A percentile compares a stretch with the other conserved stretches of the same genome.
These are phyloP conservation scores for Lampris incognitus DNA, from an alignment of 2,113 vertebrate species.

Conservation along the genomic window DNA sequence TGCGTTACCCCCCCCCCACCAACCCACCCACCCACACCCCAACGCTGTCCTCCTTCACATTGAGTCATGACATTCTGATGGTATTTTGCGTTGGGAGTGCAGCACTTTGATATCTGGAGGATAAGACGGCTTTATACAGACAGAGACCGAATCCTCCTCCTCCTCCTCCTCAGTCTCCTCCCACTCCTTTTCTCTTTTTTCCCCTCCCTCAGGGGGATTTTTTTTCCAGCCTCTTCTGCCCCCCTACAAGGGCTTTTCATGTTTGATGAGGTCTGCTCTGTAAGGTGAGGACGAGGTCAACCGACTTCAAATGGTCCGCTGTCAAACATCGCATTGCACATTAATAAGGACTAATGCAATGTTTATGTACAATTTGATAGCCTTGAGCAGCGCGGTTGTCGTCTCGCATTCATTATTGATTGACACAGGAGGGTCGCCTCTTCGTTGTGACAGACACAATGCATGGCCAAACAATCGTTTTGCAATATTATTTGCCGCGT, in stretches of 20 bases:
- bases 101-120: conserved; percentile 70
- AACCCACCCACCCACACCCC: not conserved
- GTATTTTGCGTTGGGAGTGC: conserved; percentile 62
- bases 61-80: conserved; percentile 62
- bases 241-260: conserved; percentile 56
- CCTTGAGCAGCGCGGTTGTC: conserved; percentile 20
- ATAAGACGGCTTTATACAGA: conserved; percentile 73
- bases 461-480: conserved; percentile 2
- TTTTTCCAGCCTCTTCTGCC: conserved; percentile 43
- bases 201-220: conserved; percentile 56
- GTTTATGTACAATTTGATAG: conserved; percentile 41
- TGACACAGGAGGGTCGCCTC: conserved; percentile 7
- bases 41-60: not conserved
- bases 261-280: conserved; percentile 54
- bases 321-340: conserved; percentile 26
- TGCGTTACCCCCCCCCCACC: not conserved
- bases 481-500: not conserved
- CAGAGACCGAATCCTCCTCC: conserved; percentile 58
- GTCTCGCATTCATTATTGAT: conserved; percentile 12
- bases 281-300: conserved; percentile 71
- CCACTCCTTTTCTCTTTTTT: conserved; percentile 58
- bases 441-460: not conserved
- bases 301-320: conserved; percentile 33
- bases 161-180: conserved; percentile 39
- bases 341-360: conserved; percentile 41